These are phyloP conservation scores for Drosophila nannoptera DNA, from an alignment of 1,140 invertebrate genomes.

Conservation along the genomic window DNA sequence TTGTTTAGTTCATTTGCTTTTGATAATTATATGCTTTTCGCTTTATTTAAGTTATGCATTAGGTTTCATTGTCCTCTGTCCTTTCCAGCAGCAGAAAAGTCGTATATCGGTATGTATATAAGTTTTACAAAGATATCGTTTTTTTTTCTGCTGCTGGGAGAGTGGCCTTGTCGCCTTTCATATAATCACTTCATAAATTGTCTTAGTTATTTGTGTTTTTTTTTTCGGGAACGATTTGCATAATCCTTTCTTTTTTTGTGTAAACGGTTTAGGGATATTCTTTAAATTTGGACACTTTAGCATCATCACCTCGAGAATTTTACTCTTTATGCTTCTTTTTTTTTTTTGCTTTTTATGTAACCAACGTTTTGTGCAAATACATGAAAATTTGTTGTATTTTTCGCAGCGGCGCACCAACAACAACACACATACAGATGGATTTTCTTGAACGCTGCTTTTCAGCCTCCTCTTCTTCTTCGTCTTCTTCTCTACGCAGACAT, in stretches of 20 bases:
- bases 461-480: constrained; percentile 37
- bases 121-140: constrained; percentile 62
- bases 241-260: constrained; percentile 11
- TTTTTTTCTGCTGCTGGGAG: constrained; percentile 46
- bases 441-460: constrained; percentile 48
- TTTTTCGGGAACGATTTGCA: constrained; percentile 9
- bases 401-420: constrained; percentile 45
- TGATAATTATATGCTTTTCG: constrained; percentile 11
- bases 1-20: constrained; percentile 8
- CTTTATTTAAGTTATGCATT: not conserved
- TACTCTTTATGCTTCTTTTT: constrained; percentile 11
- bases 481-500: constrained; percentile 55
- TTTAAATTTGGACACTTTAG: constrained; percentile 30
- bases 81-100: constrained; percentile 46
- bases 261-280: constrained; percentile 15
- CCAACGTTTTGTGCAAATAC: constrained; percentile 54
- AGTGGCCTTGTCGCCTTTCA: constrained; percentile 42
- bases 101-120: constrained; percentile 71
- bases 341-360: constrained; percentile 63
- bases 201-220: constrained; percentile 9
- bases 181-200: constrained; percentile 33
- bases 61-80: not conserved
- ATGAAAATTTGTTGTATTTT: constrained; percentile 53
- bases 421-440: constrained; percentile 60
- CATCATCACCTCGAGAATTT: constrained; percentile 41